Conservation (phyloP, 2,888 invertebrate genomes). For the Octonoba sinensis region DNA sequence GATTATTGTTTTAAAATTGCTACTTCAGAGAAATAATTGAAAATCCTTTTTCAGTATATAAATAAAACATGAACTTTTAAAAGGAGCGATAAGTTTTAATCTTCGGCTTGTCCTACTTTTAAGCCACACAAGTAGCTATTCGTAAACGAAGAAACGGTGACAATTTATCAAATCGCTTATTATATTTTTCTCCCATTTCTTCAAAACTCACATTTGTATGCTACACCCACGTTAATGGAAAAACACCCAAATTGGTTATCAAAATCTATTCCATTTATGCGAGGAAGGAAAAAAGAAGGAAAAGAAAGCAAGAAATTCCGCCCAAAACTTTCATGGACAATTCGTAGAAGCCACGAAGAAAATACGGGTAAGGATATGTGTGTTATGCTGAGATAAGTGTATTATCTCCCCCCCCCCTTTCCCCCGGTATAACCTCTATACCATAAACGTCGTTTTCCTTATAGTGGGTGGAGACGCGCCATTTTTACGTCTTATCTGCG, state of each 20-base stretch:
- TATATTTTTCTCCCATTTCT: no score
- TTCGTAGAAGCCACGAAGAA: no score
- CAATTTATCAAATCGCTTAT: no score
- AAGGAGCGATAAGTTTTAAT: no score
- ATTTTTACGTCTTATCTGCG: slow-evolving; percentile 34
- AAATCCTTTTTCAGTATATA: no score
- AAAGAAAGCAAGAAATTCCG: background rate
- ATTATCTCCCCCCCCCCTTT: slow-evolving; percentile 18
- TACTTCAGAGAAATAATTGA: no score
- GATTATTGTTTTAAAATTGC: no score
- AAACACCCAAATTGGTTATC: slow-evolving; percentile 23
- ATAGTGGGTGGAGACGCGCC: slow-evolving; percentile 35
- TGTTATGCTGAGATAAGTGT: slow-evolving; percentile 11
- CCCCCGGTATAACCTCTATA: background rate
- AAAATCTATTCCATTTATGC: slow-evolving; percentile 5
- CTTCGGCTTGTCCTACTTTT: no score
- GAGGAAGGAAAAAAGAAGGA: slow-evolving; percentile 2
- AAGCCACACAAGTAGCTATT: background rate
- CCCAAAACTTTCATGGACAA: slow-evolving; percentile 5
- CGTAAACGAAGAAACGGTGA: background rate
- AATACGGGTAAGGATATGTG: no score
- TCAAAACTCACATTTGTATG: background rate
- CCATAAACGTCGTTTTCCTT: background rate
- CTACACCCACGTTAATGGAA: slow-evolving; percentile 10
- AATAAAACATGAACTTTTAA: no score